A percentile compares a stretch with the other conserved stretches of the same genome.
Conservation (phyloP, 2,113 vertebrate species). For the Eurystomus gularis region DNA sequence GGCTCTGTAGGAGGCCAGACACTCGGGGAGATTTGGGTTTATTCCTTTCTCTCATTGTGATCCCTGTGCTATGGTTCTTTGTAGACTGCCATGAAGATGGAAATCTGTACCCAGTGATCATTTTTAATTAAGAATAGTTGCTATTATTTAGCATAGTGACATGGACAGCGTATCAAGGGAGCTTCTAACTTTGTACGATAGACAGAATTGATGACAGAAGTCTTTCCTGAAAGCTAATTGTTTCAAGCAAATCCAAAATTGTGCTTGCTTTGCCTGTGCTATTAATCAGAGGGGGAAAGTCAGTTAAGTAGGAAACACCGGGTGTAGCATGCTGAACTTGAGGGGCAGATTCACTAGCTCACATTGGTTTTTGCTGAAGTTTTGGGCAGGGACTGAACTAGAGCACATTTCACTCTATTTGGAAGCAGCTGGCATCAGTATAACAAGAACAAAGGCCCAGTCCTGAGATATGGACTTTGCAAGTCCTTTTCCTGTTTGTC, state of each 20-base stretch:
- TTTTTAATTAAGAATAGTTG: slow-evolving; percentile 56
- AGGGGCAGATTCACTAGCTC: background rate
- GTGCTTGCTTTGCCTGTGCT: background rate
- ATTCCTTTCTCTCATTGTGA: background rate
- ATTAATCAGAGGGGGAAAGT: background rate
- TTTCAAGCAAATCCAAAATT: background rate
- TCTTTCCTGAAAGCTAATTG: slow-evolving; percentile 23
- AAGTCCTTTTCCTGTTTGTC: background rate
- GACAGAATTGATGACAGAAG: slow-evolving; percentile 42
- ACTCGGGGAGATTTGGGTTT: background rate
- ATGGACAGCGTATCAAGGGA: background rate
- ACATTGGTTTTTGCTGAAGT: background rate
- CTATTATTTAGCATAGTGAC: slow-evolving; percentile 31
- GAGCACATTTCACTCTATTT: background rate
- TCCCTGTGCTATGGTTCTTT: background rate
- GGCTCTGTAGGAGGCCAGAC: background rate
- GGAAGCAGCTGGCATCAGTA: background rate
- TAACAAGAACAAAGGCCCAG: background rate
- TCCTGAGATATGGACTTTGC: background rate
- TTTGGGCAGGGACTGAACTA: background rate
- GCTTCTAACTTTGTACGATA: slow-evolving; percentile 17
- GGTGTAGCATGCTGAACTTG: background rate
- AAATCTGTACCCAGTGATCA: slow-evolving; percentile 12
- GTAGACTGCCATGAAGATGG: background rate
- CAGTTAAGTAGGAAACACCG: background rate